Conservation (phyloP, 2,888 invertebrate species). For the Oxycera nigricornis region DNA sequence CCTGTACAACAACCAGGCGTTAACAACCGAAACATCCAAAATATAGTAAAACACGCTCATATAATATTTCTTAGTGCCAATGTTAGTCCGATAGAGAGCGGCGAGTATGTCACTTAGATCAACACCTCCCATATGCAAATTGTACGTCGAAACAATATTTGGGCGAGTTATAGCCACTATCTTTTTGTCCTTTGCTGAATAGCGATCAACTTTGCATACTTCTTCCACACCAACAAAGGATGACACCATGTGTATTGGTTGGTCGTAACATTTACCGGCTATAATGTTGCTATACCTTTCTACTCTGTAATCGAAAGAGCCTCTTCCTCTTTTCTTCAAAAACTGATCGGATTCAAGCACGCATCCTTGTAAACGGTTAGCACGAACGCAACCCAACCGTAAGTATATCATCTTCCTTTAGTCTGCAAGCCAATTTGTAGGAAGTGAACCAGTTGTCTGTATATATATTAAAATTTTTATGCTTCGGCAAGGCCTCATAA, state of each 20-base stretch:
- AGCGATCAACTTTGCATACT: background rate
- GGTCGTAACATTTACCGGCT: background rate
- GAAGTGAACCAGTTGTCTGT: background rate
- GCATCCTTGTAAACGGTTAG: background rate
- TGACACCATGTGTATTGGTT: conserved; percentile 1
- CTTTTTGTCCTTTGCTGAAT: background rate
- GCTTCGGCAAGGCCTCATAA: background rate
- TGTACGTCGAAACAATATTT: background rate
- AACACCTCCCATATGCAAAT: no score
- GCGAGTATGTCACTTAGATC: background rate
- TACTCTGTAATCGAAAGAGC: background rate
- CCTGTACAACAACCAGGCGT: background rate
- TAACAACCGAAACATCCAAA: background rate
- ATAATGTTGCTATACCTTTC: background rate
- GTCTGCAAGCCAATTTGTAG: background rate
- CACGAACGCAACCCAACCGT: background rate
- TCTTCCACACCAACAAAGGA: background rate
- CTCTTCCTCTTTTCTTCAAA: background rate
- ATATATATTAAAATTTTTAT: background rate
- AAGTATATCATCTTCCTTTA: background rate
- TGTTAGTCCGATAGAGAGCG: background rate
- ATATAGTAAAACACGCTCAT: background rate
- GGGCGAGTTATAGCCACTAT: background rate
- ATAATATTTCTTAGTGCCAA: background rate
- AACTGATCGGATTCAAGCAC: background rate